Percentiles rank a stretch among this genome's conserved stretches.
phyloP scores from a whole-genome alignment of 2,113 vertebrate genomes.

The Calidris pygmaea region DNA sequence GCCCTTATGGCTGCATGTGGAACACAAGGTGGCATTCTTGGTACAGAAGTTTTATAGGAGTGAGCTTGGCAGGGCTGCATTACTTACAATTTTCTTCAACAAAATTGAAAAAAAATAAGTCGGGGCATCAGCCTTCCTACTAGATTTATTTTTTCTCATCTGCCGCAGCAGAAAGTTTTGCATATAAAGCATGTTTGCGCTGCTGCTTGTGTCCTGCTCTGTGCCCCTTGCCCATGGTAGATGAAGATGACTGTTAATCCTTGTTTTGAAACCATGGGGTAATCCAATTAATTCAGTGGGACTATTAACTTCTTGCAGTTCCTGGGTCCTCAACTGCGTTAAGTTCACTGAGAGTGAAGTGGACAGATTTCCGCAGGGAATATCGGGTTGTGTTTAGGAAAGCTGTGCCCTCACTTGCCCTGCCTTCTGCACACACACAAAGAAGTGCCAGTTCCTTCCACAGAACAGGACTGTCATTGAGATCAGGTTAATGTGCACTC shows the following conservation, averaged over 20 bases:
- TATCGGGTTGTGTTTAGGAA: neutral
- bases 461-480: neutral
- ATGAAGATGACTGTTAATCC: neutral
- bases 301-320: neutral
- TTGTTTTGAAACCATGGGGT: neutral
- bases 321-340: neutral
- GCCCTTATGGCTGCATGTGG: accelerated
- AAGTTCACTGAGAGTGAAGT: neutral
- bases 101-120: neutral
- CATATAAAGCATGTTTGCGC: neutral
- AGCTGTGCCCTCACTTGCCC: neutral
- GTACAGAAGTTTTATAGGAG: neutral
- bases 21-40: neutral
- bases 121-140: accelerated
- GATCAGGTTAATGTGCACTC: neutral
- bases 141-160: neutral
- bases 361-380: neutral
- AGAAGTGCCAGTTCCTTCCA: neutral
- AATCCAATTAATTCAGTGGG: neutral
- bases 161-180: neutral
- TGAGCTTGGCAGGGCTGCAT: neutral
- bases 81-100: neutral
- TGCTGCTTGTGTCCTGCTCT: neutral
- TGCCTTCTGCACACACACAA: neutral
- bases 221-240: neutral